Conservation (phyloP, 2,888 invertebrate genomes). For the Celastrina argiolus region DNA sequence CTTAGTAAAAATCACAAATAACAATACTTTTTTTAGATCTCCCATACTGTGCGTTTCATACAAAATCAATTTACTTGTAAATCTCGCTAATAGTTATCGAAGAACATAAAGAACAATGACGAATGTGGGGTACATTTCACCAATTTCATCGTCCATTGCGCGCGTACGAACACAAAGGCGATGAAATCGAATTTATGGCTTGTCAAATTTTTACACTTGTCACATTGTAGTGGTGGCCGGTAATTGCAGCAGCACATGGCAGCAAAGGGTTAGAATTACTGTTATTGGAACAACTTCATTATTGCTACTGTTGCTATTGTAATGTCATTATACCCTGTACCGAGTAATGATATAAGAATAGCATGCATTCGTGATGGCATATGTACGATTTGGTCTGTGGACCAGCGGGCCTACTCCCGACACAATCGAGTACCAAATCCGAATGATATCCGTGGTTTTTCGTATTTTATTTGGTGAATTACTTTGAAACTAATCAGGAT, state of each 20-base stretch:
- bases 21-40: not conserved
- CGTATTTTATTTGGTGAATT: no score
- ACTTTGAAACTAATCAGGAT: no score
- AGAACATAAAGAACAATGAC: conserved; percentile 2
- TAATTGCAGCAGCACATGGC: conserved; percentile 73
- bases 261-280: conserved; percentile 56
- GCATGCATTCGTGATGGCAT: no score
- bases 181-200: conserved; percentile 70
- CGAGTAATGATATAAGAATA: not conserved
- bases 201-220: conserved; percentile 70
- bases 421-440: no score
- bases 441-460: no score
- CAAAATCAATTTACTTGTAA: conserved; percentile 5
- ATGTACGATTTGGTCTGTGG: no score
- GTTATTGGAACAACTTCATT: conserved; percentile 27
- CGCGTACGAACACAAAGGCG: conserved; percentile 53
- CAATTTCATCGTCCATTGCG: conserved; percentile 42
- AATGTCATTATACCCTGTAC: not conserved
- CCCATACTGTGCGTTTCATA: not conserved
- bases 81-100: conserved; percentile 1
- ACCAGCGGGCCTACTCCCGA: no score
- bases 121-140: not conserved
- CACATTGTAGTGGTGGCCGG: conserved; percentile 56
- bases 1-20: no score
- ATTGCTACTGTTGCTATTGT: conserved; percentile 21